phyloP scores from a whole-genome alignment of 2,888 invertebrate species.

The Neoitamus cyanurus region DNA sequence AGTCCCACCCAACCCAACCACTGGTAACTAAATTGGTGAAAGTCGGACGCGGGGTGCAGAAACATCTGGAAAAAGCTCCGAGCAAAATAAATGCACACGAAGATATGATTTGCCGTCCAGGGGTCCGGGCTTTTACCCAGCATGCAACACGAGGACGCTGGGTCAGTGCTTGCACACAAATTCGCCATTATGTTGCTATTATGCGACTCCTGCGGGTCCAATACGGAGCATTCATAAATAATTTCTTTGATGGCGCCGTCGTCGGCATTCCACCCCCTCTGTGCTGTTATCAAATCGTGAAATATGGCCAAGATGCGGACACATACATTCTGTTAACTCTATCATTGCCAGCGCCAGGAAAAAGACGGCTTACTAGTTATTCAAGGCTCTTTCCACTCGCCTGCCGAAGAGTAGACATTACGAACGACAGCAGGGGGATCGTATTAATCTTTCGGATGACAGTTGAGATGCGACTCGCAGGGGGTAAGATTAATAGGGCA shows the following conservation, averaged over 20 bases:
- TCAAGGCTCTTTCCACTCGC: not conserved
- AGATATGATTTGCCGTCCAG: not conserved
- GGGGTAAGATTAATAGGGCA: conserved; percentile 7
- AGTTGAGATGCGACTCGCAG: conserved; percentile 9
- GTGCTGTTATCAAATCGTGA: conserved; percentile 35
- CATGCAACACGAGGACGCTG: not conserved
- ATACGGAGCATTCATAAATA: not conserved
- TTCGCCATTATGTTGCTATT: conserved; percentile 28
- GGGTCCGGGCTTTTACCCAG: not conserved
- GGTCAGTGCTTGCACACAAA: conserved; percentile 17
- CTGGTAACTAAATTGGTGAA: not conserved
- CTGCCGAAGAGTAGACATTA: conserved; percentile 13
- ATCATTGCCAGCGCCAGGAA: not conserved
- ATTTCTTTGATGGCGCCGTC: conserved; percentile 8
- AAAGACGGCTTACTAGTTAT: conserved; percentile 2
- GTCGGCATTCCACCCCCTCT: conserved; percentile 18
- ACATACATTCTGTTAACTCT: conserved; percentile 29
- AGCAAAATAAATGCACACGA: not conserved
- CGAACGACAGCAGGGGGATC: not conserved
- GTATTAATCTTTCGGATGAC: conserved; percentile 38
- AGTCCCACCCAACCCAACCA: not conserved
- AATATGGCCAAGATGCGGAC: conserved; percentile 22
- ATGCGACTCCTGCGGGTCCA: conserved; percentile 26
- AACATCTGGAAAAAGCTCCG: not conserved
- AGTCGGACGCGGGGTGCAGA: not conserved